Evolutionary conservation across 1,140 invertebrate genomes (phyloP), one percentile per base, ranked within the genome.

Genomic region (Euura saliciscinereae): DNA sequence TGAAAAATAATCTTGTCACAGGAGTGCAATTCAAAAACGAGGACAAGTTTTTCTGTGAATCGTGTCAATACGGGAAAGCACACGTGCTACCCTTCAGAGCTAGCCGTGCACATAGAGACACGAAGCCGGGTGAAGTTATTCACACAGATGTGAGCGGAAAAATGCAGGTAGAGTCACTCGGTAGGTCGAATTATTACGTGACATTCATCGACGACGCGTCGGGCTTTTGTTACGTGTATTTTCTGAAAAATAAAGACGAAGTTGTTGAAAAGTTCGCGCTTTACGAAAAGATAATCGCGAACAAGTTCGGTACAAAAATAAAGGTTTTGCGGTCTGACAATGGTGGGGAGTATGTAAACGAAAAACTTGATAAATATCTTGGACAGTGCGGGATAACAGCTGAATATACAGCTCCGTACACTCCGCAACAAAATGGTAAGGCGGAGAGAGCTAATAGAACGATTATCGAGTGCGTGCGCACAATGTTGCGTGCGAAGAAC

Each of bases 61-160:
- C 79, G 77, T 77, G 78, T 74, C 71, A 44, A 70, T 72, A 72
- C 71, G 71, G 79, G 78, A 82, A 78, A 80, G 80, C 79, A 79
- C 70, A 69, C 64, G 46, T 42, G 6, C 6, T 67, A 44, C 76
- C 80, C 77, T 77, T 74, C 69, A 72, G 72, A 78, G 71, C 11
- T 8, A 42, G 2, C 42, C 66, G 66, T 2, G n/a, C 2, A 59
- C 2, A 59, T 2, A 4, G 51, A 59, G 51, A 59, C 5, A 59
- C 51, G 0, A 45, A 69, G 10, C 13, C 69, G 43, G 74, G 77
- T 44, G 77, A 84, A 67, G 11, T 83, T 43, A 71, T 84, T 45
- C 86, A 88, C 73, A 81, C 82, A 0, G 87, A 89, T 74, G 69
- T 88, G 1, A 85, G 82, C 72, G 87, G 88, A 43, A 86, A 84